These are phyloP conservation scores for Plusia festucae DNA, from an alignment of 2,888 invertebrate species.

Conservation along the genomic window DNA sequence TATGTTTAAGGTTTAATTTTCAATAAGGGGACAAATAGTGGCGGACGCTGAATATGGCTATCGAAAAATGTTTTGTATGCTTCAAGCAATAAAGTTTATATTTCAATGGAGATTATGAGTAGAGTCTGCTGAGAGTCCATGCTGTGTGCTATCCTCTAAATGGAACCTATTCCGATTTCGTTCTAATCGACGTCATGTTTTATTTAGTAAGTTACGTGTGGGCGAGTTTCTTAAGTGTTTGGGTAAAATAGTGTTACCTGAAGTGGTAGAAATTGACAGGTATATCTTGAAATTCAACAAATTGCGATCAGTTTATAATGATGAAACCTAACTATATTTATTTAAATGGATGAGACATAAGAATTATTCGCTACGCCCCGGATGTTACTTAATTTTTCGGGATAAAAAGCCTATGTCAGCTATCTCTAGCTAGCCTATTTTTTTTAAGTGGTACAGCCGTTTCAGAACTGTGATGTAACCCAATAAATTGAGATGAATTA, in stretches of 20 bases:
- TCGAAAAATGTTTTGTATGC: neutral
- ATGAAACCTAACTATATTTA: too few species aligned
- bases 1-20: neutral
- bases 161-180: conserved; percentile 10
- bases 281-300: neutral
- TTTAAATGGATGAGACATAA: too few species aligned
- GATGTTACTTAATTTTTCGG: too few species aligned
- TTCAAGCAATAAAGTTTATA: neutral
- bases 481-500: neutral
- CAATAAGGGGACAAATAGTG: neutral
- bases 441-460: too few species aligned
- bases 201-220: conserved; percentile 8
- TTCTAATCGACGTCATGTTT: neutral
- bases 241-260: neutral
- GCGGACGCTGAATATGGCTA: neutral
- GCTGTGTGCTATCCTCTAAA: conserved; percentile 1
- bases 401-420: too few species aligned
- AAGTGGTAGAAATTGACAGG: neutral
- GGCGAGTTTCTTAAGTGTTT: neutral
- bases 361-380: too few species aligned
- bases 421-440: too few species aligned
- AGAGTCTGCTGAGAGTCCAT: neutral
- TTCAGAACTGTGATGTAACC: too few species aligned
- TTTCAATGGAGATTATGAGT: neutral
- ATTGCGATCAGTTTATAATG: neutral